Evolutionary conservation across 2,113 vertebrate genomes (phyloP).

Genomic region (Brachypodius melanocephalos): DNA sequence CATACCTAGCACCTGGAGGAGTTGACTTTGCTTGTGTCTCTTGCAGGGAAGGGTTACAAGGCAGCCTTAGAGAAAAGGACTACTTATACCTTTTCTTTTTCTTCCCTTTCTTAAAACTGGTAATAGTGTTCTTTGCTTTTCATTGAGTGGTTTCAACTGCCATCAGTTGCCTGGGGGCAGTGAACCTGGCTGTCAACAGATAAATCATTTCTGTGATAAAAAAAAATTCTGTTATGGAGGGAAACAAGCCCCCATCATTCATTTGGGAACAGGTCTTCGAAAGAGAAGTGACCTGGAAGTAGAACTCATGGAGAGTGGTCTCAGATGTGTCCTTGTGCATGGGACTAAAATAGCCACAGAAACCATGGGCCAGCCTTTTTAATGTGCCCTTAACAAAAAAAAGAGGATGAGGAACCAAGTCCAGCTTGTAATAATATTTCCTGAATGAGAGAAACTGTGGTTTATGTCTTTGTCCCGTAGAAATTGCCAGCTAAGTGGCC

Average conservation of each 20-base stretch:
- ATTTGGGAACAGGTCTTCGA: not conserved
- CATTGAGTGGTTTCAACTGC: constrained; percentile 12
- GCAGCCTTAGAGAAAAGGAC: not conserved
- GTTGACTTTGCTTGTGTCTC: not conserved
- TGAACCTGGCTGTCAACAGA: constrained; percentile 40
- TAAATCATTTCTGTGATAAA: constrained; percentile 31
- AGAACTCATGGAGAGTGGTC: not conserved
- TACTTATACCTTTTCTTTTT: not conserved
- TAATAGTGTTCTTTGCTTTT: not conserved
- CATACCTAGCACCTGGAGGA: not conserved
- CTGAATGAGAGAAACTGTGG: not conserved
- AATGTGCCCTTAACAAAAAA: not conserved
- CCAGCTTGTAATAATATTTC: not conserved
- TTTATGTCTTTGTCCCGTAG: not conserved
- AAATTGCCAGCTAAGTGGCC: not conserved
- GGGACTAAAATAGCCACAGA: not conserved
- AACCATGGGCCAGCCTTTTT: not conserved
- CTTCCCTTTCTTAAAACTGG: not conserved
- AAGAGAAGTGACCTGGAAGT: constrained; percentile 17
- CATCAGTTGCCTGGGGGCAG: constrained; percentile 12
- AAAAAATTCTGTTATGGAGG: not conserved
- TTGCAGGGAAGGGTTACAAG: not conserved
- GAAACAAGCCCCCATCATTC: not conserved
- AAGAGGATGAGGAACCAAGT: not conserved
- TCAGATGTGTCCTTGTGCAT: not conserved